Base-by-base conservation (phyloP, 2,797 vertebrate genomes). In the Pseudomugil tenellus region DNA sequence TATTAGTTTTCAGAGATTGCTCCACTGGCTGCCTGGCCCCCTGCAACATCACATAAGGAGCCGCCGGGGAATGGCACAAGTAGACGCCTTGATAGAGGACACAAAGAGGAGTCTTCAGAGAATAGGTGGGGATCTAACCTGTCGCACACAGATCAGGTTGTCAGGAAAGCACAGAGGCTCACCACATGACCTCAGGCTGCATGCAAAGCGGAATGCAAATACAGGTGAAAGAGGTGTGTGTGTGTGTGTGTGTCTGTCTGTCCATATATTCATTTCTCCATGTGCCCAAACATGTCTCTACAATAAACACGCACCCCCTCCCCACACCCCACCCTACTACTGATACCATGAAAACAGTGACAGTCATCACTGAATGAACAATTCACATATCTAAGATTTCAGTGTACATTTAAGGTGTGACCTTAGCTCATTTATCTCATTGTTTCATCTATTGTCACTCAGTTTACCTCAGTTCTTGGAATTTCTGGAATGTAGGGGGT, bases 171-270 rank as follows among this genome's bases (percentile, higher is more conserved):
- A 34, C 53, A 39, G 19, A 3, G 41, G 51, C 52, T 69, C 63
- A 59, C 64, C 34, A 13, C 49, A 26, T 78, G 77, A 79, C 84
- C 79, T 77, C 72, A 63, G 83, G 73, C 73, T n/a, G 52, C 63
- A 90, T 88, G 86, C 85, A 90, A 90, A 89, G 64, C 12, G 28
- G 3, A 49, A 87, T 84, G 86, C 82, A 84, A 87, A 90, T 78
- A 70, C n/a, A 2, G 69, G 41, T 54, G 51, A 57, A 51, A 58
- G 56, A 41, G 57, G 35, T 57, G 46, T 66, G 62, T 75, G 63
- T 41, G 59, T 49, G 57, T 59, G 66, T 63, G 57, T 41, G 59
- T 54, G 57, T 59, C 63, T 63, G 57, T 35, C 32, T 9, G 57
- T 57, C 8, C 16, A 1, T 19, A 41, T 32, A 19, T 72, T 61